Percentiles rank a stretch among this genome's conserved stretches.
Conservation (phyloP, 2,113 vertebrate genomes). For the Neotragus moschatus region DNA sequence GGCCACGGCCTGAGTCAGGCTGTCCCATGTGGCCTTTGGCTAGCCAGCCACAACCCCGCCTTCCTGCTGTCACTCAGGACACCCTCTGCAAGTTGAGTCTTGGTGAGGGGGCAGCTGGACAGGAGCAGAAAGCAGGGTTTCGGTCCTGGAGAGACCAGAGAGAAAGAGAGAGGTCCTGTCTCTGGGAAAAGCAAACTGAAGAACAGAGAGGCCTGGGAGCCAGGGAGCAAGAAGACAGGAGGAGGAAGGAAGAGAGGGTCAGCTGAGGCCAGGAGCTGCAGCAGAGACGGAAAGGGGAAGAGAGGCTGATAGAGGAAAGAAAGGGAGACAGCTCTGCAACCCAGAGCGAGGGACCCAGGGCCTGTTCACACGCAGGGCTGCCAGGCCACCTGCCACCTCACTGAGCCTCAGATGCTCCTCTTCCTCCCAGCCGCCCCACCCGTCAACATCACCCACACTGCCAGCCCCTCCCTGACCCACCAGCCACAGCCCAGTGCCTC, state of each 20-base stretch:
- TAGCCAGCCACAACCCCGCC: background rate
- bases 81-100: background rate
- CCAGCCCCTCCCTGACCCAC: no score
- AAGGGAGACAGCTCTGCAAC: background rate
- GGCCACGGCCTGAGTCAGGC: background rate
- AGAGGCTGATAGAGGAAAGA: background rate
- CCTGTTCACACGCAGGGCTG: background rate
- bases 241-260: background rate
- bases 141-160: background rate
- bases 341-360: background rate
- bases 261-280: background rate
- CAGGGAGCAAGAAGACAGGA: background rate
- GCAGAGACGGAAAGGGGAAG: background rate
- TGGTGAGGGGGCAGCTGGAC: background rate
- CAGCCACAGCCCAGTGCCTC: no score
- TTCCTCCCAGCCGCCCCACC: background rate
- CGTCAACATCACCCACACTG: background rate
- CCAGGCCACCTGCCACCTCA: background rate
- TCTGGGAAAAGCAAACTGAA: background rate
- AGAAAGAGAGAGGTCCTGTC: background rate
- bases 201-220: background rate
- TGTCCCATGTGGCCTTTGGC: background rate
- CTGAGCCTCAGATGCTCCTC: background rate
- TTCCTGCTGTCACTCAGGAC: background rate
- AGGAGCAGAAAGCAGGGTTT: background rate